Base-by-base conservation (phyloP, 2,797 vertebrate species). In the Limnodromus scolopaceus region DNA sequence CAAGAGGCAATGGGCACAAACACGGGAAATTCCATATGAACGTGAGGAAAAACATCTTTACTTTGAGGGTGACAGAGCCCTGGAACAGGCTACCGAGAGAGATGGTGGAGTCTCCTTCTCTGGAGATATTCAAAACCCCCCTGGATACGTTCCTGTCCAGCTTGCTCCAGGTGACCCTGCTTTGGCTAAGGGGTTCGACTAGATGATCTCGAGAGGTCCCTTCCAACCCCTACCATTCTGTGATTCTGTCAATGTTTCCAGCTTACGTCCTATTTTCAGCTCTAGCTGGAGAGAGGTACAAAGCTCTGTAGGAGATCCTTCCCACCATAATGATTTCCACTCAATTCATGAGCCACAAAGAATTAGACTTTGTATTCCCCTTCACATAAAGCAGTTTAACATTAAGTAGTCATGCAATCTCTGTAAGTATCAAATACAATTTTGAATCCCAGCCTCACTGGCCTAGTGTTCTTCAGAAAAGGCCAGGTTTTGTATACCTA, bases 251-350 rank as follows among this genome's bases (percentile, higher is more conserved):
- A 53, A 17, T 51, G 28, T 30, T 53, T 53, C 51, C 51, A 53
- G 51, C 34, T 55, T 17, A 58, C 36, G 17, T 61, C 10, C 11
- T 32, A 9, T 45, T 87, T 85, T 28, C 69, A 55, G 15, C 16
- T 72, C 19, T 32, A 38, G 23, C 2, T 60, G 41, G 25, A 77
- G 19, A 53, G 43, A 72, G 10, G 15, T 43, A 30, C 15, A 54
- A 64, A 64, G 6, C 11, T 81, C 39, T 79, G 22, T 19, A 39
- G 30, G 30, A 76, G 16, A 74, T 55, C 16, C 17, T 82, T 28
- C 25, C n/a, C 9, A 25, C 19, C 16, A 7, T 1, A 28, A 11
- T 1, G 2, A 63, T 27, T 19, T 14, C 12, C 25, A 20, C 16
- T 43, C 24, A 53, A 3, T 77, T 74, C 17, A 77, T 54, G 24